Evolutionary conservation across 1,140 invertebrate species (phyloP).

Genomic region (Grapholita molesta): DNA sequence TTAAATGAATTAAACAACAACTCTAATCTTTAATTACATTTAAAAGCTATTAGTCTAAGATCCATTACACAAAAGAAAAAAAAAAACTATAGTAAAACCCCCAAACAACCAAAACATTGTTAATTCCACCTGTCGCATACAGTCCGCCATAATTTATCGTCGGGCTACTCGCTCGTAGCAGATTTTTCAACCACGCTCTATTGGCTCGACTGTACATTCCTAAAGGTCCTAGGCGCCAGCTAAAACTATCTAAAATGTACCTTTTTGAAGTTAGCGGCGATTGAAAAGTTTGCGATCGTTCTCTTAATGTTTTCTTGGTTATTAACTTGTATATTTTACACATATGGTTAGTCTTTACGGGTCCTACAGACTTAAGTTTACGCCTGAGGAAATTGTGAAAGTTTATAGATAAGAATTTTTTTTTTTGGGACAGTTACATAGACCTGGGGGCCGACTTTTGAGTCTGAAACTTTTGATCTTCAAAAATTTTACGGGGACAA

Average conservation of each 20-base stretch:
- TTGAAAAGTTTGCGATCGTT: neutral
- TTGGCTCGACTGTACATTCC: neutral
- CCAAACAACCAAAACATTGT: neutral
- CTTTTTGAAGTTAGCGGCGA: neutral
- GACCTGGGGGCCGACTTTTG: no score
- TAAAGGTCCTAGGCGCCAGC: neutral
- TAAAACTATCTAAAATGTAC: neutral
- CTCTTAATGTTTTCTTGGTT: neutral
- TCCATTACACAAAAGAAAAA: no score
- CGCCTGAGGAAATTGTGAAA: no score
- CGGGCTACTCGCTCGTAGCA: neutral
- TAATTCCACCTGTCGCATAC: slow-evolving; percentile 11
- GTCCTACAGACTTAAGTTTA: no score
- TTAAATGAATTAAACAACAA: no score
- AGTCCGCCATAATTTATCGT: neutral
- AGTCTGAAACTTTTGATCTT: no score
- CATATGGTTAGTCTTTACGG: no score
- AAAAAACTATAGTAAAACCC: neutral
- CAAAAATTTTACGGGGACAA: no score
- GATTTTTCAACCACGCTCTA: slow-evolving; percentile 16
- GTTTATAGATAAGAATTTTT: no score
- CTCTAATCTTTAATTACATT: no score
- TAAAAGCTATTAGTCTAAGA: no score
- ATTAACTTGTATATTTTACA: neutral
- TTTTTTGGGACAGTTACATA: no score